These are phyloP conservation scores for Psophia crepitans DNA, from an alignment of 2,113 vertebrate species.

Conservation along the genomic window DNA sequence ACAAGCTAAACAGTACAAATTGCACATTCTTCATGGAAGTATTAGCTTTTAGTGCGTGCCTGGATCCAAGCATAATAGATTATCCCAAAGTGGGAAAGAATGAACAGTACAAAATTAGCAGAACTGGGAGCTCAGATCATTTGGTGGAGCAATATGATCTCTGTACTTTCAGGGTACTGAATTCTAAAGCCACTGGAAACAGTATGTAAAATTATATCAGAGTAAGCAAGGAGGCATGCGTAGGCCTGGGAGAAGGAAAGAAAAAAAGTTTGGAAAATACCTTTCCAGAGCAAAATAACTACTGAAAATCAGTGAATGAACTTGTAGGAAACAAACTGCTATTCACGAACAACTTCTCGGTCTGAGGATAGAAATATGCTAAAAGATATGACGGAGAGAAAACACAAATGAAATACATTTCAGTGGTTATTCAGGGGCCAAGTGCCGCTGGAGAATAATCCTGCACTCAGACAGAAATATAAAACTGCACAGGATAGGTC, in stretches of 20 bases:
- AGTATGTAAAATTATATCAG: conserved; percentile 61
- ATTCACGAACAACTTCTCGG: neutral
- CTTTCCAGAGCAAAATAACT: neutral
- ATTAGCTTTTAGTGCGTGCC: conserved; percentile 76
- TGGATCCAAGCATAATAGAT: conserved; percentile 77
- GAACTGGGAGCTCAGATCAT: conserved; percentile 73
- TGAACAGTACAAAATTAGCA: conserved; percentile 77
- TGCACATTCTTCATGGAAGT: conserved; percentile 79
- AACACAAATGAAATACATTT: neutral
- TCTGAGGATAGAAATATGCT: neutral
- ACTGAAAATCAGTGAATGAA: conserved; percentile 4
- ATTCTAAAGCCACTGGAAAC: conserved; percentile 62
- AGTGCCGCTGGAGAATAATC: neutral
- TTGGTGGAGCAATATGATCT: conserved; percentile 72
- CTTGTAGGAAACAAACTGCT: neutral
- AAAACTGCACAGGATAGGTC: neutral
- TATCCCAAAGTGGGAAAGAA: conserved; percentile 80
- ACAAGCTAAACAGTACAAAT: conserved; percentile 79
- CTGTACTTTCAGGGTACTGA: conserved; percentile 50
- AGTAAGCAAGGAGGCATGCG: conserved; percentile 35
- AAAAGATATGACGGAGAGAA: neutral
- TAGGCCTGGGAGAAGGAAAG: neutral
- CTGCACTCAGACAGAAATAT: neutral
- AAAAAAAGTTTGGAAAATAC: neutral
- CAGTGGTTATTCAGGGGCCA: neutral